A percentile compares a stretch with the other conserved stretches of the same genome.
Evolutionary conservation across 1,140 invertebrate genomes (phyloP).

Genomic region (Phymorhynchus buccinoides): DNA sequence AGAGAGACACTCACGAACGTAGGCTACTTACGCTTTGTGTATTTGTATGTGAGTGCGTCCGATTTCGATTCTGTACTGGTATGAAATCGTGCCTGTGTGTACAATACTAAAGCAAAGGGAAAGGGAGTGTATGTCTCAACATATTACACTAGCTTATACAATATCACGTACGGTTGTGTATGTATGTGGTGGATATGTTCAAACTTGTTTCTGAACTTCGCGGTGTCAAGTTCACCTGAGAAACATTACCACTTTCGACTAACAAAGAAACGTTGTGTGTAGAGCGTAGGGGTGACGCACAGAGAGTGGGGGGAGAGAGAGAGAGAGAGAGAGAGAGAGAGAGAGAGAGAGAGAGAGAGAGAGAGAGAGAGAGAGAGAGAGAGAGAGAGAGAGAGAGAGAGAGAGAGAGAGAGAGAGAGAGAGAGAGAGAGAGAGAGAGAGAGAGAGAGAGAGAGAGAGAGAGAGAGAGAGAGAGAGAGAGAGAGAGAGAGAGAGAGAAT

Average conservation of each 20-base stretch:
- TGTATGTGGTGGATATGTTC: neutral
- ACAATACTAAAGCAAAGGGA: too few relatives aligned
- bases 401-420: neutral
- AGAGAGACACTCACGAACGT: too few relatives aligned
- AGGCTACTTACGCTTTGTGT: too few relatives aligned
- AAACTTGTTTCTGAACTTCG: neutral
- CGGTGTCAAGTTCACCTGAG: neutral
- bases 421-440: slow-evolving; percentile 5
- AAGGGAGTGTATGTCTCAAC: too few relatives aligned
- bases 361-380: slow-evolving; percentile 30
- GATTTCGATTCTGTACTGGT: too few relatives aligned
- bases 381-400: slow-evolving; percentile 30
- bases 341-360: neutral
- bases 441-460: slow-evolving; percentile 24
- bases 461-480: slow-evolving; percentile 24
- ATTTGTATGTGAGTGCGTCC: too few relatives aligned
- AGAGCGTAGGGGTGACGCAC: too few relatives aligned
- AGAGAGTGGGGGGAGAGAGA: too few relatives aligned
- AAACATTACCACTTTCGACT: neutral
- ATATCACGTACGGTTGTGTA: too few relatives aligned
- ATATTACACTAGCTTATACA: too few relatives aligned
- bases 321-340: slow-evolving; percentile 29
- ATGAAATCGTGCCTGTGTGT: too few relatives aligned
- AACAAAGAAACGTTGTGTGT: neutral
- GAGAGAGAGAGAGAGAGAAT: too few relatives aligned